Percentiles rank a stretch among this genome's conserved stretches.
Evolutionary conservation across 2,797 vertebrate genomes (phyloP).

Genomic region (Hirundo rustica): DNA sequence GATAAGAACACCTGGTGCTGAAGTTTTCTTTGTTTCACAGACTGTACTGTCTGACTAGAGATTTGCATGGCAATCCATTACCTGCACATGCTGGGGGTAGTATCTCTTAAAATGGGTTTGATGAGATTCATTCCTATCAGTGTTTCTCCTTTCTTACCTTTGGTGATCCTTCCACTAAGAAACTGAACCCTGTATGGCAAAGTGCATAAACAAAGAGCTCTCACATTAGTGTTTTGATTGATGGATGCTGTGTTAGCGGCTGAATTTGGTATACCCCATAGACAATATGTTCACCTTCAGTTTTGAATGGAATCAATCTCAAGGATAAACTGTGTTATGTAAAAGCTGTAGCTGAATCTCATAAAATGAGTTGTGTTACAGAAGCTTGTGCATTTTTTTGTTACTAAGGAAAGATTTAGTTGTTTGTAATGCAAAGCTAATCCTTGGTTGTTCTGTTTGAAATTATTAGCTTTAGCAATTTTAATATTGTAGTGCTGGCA

Average conservation of each 20-base stretch:
- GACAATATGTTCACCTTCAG: not conserved
- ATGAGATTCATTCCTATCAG: not conserved
- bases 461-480: not conserved
- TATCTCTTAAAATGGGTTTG: not conserved
- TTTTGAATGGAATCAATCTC: not conserved
- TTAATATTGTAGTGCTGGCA: not conserved
- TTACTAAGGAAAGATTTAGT: not conserved
- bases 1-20: not conserved
- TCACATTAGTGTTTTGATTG: not conserved
- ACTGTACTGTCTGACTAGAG: not conserved
- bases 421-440: not conserved
- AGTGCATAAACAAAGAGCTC: not conserved
- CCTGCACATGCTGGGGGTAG: not conserved
- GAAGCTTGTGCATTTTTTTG: not conserved
- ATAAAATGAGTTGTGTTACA: not conserved
- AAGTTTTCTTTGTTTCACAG: not conserved
- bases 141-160: not conserved
- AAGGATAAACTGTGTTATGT: not conserved
- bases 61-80: accelerated
- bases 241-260: not conserved
- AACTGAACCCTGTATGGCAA: not conserved
- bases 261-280: not conserved
- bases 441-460: not conserved
- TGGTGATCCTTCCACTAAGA: not conserved
- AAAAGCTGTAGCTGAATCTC: not conserved